Evolutionary conservation across 2,113 vertebrate species (phyloP), one percentile per base, ranked within the genome.

Genomic region (Heterocephalus glaber): DNA sequence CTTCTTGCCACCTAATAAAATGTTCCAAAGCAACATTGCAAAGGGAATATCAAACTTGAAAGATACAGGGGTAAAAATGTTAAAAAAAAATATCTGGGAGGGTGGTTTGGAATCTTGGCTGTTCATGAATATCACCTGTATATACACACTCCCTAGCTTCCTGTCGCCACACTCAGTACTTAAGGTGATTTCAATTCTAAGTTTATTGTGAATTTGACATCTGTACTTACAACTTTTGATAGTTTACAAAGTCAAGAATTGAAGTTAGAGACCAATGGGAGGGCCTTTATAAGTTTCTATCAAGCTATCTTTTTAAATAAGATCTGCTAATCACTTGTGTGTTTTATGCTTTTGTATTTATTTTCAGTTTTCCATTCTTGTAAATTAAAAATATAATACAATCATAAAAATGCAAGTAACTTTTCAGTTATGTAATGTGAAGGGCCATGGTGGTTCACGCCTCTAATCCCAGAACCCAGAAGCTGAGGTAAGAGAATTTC

Each of bases 191-290:
- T 72, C 80, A 16, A 61, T 89, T 68, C 52, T n/a, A 19, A 22
- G 60, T n/a, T 66, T 9, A 65, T 1, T 72, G 12, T 58, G 7
- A 66, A 74, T 63, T 12, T 35, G 7, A n/a, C 17, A 84, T 56
- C 56, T 38, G 1, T 33, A 92, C 70, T 41, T 61, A 33, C 1
- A 70, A 13, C 4, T 86, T 33, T 54, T 77, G 52, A 35, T 56
- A 30, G 77, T 94, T 83, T 90, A 33, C 33, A 83, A 94, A 76
- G 24, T 61, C 47, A 94, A 84, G 17, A 56, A 33, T 70, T 58
- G 38, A 60, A 41, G 3, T 30, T 12, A 38, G 49, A 79, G 28
- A 41, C 19, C 81, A 63, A 63, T 56, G 30, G 52, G 19, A 94
- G 16, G 1, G 83, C 16, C 6, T 60, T 3, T 33, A 28, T 2